These are phyloP conservation scores for Drosophila lacertosa DNA, from an alignment of 1,140 invertebrate genomes.

Conservation along the genomic window DNA sequence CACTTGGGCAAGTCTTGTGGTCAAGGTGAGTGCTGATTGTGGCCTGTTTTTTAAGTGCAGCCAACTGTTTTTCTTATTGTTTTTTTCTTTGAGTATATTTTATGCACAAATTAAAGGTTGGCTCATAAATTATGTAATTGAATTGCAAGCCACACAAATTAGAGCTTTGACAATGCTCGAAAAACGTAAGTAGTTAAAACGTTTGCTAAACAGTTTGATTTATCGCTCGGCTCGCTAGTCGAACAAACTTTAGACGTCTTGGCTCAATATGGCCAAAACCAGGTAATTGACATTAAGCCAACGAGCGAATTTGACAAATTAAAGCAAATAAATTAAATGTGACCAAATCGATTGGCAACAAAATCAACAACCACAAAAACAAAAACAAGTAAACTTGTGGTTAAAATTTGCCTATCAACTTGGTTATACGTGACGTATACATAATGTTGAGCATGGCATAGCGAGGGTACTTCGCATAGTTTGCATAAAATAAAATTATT, in stretches of 20 bases:
- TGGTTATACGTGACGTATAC: constrained; percentile 11
- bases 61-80: constrained; percentile 1
- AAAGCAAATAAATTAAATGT: constrained; percentile 53
- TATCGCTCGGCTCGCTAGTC: constrained; percentile 2
- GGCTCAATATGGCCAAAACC: constrained; percentile 44
- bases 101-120: constrained; percentile 51
- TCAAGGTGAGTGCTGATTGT: constrained; percentile 44
- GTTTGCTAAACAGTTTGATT: constrained; percentile 22
- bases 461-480: neutral
- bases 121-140: constrained; percentile 19
- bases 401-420: constrained; percentile 4
- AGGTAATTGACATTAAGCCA: constrained; percentile 60
- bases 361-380: neutral
- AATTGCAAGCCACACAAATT: constrained; percentile 5
- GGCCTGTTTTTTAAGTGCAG: constrained; percentile 27
- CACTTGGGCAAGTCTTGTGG: constrained; percentile 24
- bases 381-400: neutral
- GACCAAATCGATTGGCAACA: constrained; percentile 28
- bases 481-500: neutral
- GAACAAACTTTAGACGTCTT: constrained; percentile 10
- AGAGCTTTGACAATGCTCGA: constrained; percentile 11
- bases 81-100: constrained; percentile 3
- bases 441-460: neutral
- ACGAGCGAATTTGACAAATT: constrained; percentile 59
- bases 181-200: neutral